Conservation (phyloP, 2,888 invertebrate species). For the Ormyrus nitidulus region DNA sequence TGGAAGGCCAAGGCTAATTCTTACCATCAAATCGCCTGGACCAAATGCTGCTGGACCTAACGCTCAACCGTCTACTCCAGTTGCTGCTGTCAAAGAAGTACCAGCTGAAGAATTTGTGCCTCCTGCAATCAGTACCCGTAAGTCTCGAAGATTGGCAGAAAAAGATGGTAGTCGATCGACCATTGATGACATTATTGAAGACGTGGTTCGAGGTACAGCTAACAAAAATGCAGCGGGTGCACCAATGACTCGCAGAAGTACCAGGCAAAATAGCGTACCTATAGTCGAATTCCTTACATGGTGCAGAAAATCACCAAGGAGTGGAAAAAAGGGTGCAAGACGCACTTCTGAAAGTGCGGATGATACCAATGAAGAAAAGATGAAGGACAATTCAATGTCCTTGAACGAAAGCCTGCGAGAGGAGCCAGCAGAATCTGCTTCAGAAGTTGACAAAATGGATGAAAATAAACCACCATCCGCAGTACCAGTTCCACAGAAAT, state of each 20-base stretch:
- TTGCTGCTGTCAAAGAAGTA: conserved; percentile 76
- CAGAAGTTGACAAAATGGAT: conserved; percentile 57
- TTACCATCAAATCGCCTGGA: conserved; percentile 88
- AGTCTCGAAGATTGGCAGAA: conserved; percentile 88
- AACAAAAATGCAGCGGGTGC: conserved; percentile 74
- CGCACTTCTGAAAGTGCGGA: conserved; percentile 81
- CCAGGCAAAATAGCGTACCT: conserved; percentile 76
- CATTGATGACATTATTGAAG: conserved; percentile 92
- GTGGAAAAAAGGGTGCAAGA: conserved; percentile 80
- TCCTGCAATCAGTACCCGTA: conserved; percentile 83
- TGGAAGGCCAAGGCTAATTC: conserved; percentile 84
- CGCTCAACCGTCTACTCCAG: conserved; percentile 72
- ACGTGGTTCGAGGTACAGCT: conserved; percentile 85
- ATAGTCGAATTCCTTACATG: conserved; percentile 62
- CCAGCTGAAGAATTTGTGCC: conserved; percentile 81
- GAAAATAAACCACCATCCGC: conserved; percentile 57
- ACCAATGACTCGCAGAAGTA: conserved; percentile 77
- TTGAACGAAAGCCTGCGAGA: not conserved
- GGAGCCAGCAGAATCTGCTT: too few relatives aligned
- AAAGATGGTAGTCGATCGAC: conserved; percentile 86
- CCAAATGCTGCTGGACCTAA: conserved; percentile 70
- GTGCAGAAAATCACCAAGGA: conserved; percentile 81
- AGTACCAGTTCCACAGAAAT: conserved; percentile 61
- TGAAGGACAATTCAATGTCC: conserved; percentile 56
- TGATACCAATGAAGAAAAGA: conserved; percentile 79